Evolutionary conservation across 2,113 vertebrate species (phyloP), one percentile per base, ranked within the genome.

Genomic region (Parus major): DNA sequence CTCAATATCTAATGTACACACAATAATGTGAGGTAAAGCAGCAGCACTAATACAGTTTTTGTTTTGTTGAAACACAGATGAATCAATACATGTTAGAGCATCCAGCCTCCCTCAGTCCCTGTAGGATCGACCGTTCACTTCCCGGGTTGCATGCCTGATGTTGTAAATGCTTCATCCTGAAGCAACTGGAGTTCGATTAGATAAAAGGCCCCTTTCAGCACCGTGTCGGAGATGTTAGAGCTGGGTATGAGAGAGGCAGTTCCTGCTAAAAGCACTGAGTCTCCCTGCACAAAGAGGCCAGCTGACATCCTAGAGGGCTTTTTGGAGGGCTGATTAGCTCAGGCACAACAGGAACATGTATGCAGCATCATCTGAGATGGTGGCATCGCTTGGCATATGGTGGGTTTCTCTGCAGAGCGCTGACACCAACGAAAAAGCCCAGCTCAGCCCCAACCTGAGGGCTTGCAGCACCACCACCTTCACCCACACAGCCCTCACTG

Each of bases 71-170:
- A 86, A 59, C 55, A 70, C 0, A 0, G 50, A 69, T 63, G 23
- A 94, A 95, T 97, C 95, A 55, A 95, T 96, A 94, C 8, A 15
- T 11, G 50, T 85, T 82, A 96, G 79, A 76, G 87, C 87, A 92
- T 65, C 63, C 76, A 63, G 75, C 28, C 52, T 85, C 47, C 29
- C 71, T 55, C 63, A 9, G 50, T 88, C 90, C 84, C 91, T 35
- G 2, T 3, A 93, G 87, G 70, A 93, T 55, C 9, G 24, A 88
- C 55, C 3, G 0, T 7, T 66, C 82, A 66, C 59, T 82, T 88
- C 92, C 82, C 0, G 29, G 19, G 35, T 28, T 64, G 60, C 42
- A 23, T 11, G 69, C 36, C 71, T 83, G 52, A 61, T 65, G 52
- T 1, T 86, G 61, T 25, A 88, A 92, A 88, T 60, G 79, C 49